Evolutionary conservation across 2,797 vertebrate genomes (phyloP).

Genomic region (Delichon dasypus): DNA sequence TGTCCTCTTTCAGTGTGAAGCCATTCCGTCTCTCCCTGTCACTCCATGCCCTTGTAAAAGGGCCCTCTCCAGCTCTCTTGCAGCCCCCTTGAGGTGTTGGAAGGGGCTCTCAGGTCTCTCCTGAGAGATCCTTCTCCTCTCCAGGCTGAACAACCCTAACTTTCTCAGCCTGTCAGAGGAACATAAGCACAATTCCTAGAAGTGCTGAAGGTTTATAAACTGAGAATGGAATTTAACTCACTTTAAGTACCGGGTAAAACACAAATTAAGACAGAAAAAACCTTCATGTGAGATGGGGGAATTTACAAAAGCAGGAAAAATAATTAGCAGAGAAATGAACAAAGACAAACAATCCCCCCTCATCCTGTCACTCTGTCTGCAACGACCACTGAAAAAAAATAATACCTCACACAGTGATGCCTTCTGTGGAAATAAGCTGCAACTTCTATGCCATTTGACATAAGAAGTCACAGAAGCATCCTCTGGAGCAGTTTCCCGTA

Average conservation of each 20-base stretch:
- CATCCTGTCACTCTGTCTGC: neutral
- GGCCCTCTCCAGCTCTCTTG: neutral
- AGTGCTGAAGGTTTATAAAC: neutral
- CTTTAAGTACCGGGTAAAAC: neutral
- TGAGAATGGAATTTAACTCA: neutral
- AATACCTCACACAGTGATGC: neutral
- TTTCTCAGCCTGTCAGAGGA: neutral
- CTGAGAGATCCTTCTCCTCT: neutral
- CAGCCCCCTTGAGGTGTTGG: neutral
- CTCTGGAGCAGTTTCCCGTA: neutral
- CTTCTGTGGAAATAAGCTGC: neutral
- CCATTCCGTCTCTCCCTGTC: neutral
- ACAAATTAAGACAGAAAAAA: neutral
- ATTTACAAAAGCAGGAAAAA: neutral
- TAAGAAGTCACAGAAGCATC: neutral
- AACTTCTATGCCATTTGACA: neutral
- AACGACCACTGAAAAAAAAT: neutral
- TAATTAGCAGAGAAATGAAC: fast-evolving
- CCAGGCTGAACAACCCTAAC: neutral
- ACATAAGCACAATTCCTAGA: neutral
- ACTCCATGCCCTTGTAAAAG: neutral
- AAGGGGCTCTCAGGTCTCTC: neutral
- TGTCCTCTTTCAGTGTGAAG: neutral
- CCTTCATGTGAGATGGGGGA: neutral
- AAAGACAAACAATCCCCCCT: neutral